Percentiles rank a stretch among this genome's conserved stretches.
These are phyloP conservation scores for Thymelicus sylvestris DNA, from an alignment of 2,888 invertebrate genomes.

Conservation along the genomic window DNA sequence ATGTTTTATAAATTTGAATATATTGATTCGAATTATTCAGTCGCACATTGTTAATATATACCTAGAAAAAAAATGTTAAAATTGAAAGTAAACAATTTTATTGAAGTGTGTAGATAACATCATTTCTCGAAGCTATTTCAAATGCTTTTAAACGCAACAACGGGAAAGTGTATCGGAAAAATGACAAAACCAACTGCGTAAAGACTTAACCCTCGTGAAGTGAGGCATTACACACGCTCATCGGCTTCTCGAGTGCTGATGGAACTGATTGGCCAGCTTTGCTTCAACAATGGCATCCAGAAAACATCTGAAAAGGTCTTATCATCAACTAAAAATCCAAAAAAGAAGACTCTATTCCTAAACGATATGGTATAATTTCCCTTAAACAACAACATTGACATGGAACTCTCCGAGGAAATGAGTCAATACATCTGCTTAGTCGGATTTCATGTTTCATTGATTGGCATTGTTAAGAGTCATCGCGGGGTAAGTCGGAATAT, in stretches of 20 bases:
- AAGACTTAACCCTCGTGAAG: conserved; percentile 76
- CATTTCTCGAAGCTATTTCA: conserved; percentile 42
- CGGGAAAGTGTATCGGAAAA: conserved; percentile 61
- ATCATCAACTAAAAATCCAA: conserved; percentile 38
- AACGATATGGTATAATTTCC: conserved; percentile 42
- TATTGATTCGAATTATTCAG: too few species aligned
- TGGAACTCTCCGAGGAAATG: conserved; percentile 51
- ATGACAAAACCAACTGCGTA: conserved; percentile 76
- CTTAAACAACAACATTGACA: conserved; percentile 15
- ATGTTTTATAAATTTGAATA: too few species aligned
- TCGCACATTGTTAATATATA: too few species aligned
- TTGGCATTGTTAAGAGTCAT: conserved; percentile 76
- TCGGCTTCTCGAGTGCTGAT: conserved; percentile 80
- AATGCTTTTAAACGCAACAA: conserved; percentile 52
- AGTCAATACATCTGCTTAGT: conserved; percentile 75
- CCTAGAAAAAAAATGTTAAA: too few species aligned
- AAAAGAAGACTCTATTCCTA: conserved; percentile 34
- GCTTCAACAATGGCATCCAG: conserved; percentile 69
- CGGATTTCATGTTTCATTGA: conserved; percentile 81
- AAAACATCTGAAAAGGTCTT: conserved; percentile 48
- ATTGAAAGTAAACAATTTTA: conserved; percentile 18
- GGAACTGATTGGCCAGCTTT: conserved; percentile 80
- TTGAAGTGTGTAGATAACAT: conserved; percentile 33
- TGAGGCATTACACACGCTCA: conserved; percentile 75
- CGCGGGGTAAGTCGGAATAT: conserved; percentile 55